Percentiles rank a stretch among this genome's conserved stretches.
phyloP scores from a whole-genome alignment of 1,140 invertebrate genomes.

The Gonioctena quinquepunctata region DNA sequence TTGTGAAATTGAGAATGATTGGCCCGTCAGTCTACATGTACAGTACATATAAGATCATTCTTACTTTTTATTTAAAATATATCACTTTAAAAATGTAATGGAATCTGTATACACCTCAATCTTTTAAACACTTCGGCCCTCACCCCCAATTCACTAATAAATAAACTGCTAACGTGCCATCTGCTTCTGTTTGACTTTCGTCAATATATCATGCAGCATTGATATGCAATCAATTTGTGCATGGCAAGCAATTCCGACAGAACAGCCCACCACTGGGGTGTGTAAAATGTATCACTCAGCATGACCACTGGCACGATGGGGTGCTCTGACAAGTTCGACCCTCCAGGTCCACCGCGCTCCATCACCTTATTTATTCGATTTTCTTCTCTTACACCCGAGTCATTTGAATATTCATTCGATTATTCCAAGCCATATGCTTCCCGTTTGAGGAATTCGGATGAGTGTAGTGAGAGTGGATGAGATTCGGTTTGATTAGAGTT shows the following conservation, averaged over 20 bases:
- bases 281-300: conserved; percentile 24
- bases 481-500: not conserved
- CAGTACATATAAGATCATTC: too few species aligned
- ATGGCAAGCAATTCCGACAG: conserved; percentile 13
- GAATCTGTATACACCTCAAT: too few species aligned
- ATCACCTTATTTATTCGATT: not conserved
- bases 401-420: conserved; percentile 17
- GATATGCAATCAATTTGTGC: conserved; percentile 27
- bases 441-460: conserved; percentile 11
- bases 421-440: conserved; percentile 13
- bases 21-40: too few species aligned
- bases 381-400: not conserved
- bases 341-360: too few species aligned
- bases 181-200: conserved; percentile 19
- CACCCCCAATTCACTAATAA: conserved; percentile 8
- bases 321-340: not conserved
- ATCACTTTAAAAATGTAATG: too few species aligned
- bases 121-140: too few species aligned
- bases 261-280: conserved; percentile 2
- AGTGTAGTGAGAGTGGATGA: not conserved
- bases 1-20: too few species aligned
- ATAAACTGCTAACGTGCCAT: conserved; percentile 11
- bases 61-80: too few species aligned
- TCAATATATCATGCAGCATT: conserved; percentile 18
- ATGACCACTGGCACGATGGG: not conserved